Conservation (phyloP, 2,888 invertebrate genomes). For the Drosophila algonquin region DNA sequence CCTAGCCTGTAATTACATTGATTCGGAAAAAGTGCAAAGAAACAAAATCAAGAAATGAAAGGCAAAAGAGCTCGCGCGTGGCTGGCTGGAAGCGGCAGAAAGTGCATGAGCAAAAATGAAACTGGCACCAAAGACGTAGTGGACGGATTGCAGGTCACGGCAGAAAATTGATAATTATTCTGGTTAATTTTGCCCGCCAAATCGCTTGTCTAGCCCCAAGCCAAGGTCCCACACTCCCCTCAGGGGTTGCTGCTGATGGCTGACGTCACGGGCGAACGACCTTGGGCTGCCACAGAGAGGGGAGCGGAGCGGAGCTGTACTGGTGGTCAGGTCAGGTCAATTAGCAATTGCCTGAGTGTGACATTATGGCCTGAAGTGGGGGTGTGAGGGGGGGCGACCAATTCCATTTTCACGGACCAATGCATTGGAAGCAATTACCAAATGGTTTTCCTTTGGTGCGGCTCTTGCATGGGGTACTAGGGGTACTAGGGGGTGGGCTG, state of each 20-base stretch:
- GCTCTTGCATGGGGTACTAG: not conserved
- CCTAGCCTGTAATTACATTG: slow-evolving; percentile 68
- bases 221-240: not conserved
- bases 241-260: not conserved
- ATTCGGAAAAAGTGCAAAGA: slow-evolving; percentile 50
- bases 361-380: slow-evolving; percentile 58
- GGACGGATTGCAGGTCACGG: not conserved
- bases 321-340: slow-evolving; percentile 33
- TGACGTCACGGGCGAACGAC: slow-evolving; percentile 34
- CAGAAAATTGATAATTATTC: slow-evolving; percentile 1
- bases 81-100: slow-evolving; percentile 14
- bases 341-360: slow-evolving; percentile 68
- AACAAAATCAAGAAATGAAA: not conserved
- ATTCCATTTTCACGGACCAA: slow-evolving; percentile 50
- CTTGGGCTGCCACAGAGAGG: slow-evolving; percentile 19
- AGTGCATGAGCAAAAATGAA: slow-evolving; percentile 65
- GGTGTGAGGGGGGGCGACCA: slow-evolving; percentile 9
- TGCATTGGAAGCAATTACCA: slow-evolving; percentile 66
- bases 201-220: slow-evolving; percentile 6
- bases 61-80: slow-evolving; percentile 25
- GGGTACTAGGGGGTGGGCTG: not conserved
- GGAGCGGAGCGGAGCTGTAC: too few species aligned
- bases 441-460: slow-evolving; percentile 38
- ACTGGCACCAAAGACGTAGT: slow-evolving; percentile 24
- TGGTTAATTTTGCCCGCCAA: slow-evolving; percentile 30